Evolutionary conservation across 2,797 vertebrate genomes (phyloP).

Genomic region (Strix occidentalis): DNA sequence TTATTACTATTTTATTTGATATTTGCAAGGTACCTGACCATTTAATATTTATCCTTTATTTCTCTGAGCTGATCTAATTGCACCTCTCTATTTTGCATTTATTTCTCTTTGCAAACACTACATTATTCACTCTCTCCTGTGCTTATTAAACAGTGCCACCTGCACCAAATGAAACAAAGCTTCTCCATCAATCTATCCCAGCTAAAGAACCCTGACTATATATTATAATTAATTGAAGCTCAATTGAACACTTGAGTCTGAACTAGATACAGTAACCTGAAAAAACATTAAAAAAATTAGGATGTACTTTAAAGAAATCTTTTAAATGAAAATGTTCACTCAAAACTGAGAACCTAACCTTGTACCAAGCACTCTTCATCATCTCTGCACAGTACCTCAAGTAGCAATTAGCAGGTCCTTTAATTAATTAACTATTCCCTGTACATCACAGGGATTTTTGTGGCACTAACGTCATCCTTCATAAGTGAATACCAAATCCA

Average conservation of each 20-base stretch:
- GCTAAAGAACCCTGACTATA: constrained; percentile 75
- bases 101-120: constrained; percentile 79
- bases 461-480: constrained; percentile 72
- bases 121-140: constrained; percentile 79
- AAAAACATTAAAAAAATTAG: constrained; percentile 70
- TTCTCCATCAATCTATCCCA: constrained; percentile 74
- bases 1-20: constrained; percentile 60
- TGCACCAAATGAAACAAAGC: constrained; percentile 81
- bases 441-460: constrained; percentile 74
- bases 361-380: constrained; percentile 70
- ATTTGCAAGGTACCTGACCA: constrained; percentile 69
- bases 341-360: constrained; percentile 72
- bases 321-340: constrained; percentile 69
- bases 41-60: constrained; percentile 76
- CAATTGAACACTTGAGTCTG: constrained; percentile 75
- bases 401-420: constrained; percentile 80
- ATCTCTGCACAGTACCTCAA: constrained; percentile 73
- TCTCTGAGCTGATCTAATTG: constrained; percentile 76
- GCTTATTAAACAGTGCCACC: constrained; percentile 83
- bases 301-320: constrained; percentile 72
- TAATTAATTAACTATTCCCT: constrained; percentile 79
- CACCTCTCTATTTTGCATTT: constrained; percentile 79
- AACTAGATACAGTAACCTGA: constrained; percentile 65
- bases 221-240: constrained; percentile 81
- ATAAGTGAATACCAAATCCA: constrained; percentile 70